Base-by-base conservation (phyloP, 2,113 vertebrate species). In the Serilophus lunatus region DNA sequence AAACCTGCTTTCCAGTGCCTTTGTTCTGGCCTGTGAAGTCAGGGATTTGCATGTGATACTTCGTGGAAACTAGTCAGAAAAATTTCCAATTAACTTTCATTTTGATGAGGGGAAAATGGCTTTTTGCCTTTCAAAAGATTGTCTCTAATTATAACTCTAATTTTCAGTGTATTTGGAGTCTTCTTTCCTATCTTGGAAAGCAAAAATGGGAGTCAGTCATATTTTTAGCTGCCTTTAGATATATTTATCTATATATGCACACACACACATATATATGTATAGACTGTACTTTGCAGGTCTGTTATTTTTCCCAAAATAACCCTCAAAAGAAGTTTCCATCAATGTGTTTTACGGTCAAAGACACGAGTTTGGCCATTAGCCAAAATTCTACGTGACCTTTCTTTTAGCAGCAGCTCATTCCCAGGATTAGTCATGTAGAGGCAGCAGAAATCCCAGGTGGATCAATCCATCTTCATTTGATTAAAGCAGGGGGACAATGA, bases 21-120 rank as follows among this genome's bases (percentile, higher is more conserved):
- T 93, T 72, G 54, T 82, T 83, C 71, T 64, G 82, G 36, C 78
- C 88, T 72, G 90, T 86, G 80, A 86, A 93, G 51, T 50, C 53
- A n/a, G 69, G 82, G 77, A 70, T 88, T 94, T 17, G 24, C 36
- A 6, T 54, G 9, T 22, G n/a, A 63, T 18, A 6, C 53, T 60
- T 53, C 0, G 0, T 49, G 66, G 75, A 90, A 95, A 71, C 66
- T 29, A 28, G 68, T 65, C 60, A 44, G 72, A 80, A 86, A 86
- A 63, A 69, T 77, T 94, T 81, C 74, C 86, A 83, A 38, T 90
- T 77, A 80, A 81, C 38, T 87, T 79, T 15, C 8, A 16, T 83
- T 90, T 84, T 65, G 79, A 50, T 81, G 57, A 36, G 18, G 36
- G 74, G 11, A 20, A 77, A 85, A 83, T 44, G 56, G 47, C 56